Evolutionary conservation across 2,113 vertebrate genomes (phyloP).

Genomic region (Sialia sialis): DNA sequence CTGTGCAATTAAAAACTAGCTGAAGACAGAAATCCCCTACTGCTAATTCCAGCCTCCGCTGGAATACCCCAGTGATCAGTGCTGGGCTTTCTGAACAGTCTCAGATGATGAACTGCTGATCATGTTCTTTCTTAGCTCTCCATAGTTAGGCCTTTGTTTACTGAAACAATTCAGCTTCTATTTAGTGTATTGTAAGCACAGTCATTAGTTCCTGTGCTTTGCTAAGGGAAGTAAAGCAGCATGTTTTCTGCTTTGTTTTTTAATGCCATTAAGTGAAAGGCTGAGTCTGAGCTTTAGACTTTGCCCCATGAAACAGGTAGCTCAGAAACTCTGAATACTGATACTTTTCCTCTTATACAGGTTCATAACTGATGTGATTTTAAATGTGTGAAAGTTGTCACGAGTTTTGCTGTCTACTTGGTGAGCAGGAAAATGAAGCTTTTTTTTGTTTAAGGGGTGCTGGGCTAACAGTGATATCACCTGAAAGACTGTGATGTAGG

Average conservation of each 20-base stretch:
- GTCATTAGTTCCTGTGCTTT: background rate
- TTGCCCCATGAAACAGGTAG: background rate
- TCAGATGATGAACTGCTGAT: background rate
- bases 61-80: background rate
- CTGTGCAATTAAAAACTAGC: background rate
- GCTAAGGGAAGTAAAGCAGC: background rate
- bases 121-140: background rate
- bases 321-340: background rate
- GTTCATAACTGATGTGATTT: background rate
- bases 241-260: background rate
- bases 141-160: background rate
- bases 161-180: background rate
- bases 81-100: background rate
- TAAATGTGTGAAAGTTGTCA: background rate
- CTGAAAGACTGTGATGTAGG: rapidly evolving
- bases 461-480: background rate
- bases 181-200: background rate
- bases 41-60: background rate
- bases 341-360: background rate
- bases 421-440: background rate
- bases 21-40: background rate
- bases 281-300: background rate
- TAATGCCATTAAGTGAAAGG: background rate
- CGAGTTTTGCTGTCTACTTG: background rate
- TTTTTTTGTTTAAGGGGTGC: too few species aligned